Conservation (phyloP, 2,113 vertebrate species). For the Antidorcas marsupialis region DNA sequence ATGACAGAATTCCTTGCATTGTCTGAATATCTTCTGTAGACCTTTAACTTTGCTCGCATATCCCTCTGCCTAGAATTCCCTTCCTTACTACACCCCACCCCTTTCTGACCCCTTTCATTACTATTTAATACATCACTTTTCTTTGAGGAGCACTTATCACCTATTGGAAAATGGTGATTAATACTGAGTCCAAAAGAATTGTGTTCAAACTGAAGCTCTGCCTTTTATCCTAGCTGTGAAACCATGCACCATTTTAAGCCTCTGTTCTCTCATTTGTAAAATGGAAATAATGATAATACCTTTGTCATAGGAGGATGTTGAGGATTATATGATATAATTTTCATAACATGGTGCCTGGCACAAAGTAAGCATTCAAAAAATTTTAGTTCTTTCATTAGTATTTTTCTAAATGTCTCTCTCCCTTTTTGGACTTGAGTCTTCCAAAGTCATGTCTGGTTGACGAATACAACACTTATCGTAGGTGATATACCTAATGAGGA, state of each 20-base stretch:
- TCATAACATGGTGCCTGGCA: not conserved
- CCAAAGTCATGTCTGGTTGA: not conserved
- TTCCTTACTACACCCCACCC: not conserved
- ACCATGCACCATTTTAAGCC: not conserved
- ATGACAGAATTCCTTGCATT: not conserved
- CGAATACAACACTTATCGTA: not conserved
- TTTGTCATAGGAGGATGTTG: not conserved
- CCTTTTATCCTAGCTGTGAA: not conserved
- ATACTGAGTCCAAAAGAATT: not conserved
- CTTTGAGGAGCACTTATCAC: not conserved
- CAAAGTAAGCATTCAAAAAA: not conserved
- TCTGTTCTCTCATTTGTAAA: not conserved
- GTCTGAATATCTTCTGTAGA: not conserved
- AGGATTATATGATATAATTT: slow-evolving; percentile 18
- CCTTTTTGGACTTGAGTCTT: not conserved
- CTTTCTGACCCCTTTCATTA: not conserved
- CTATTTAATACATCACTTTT: not conserved
- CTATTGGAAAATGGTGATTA: not conserved
- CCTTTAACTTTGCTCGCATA: not conserved
- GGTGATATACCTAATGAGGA: not conserved
- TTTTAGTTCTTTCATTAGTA: not conserved
- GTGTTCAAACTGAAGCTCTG: not conserved
- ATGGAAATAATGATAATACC: not conserved
- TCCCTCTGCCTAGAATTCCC: not conserved
- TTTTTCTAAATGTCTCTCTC: not conserved